These are phyloP conservation scores for Podarcis lilfordi DNA, from an alignment of 2,797 vertebrate species.

Conservation along the genomic window DNA sequence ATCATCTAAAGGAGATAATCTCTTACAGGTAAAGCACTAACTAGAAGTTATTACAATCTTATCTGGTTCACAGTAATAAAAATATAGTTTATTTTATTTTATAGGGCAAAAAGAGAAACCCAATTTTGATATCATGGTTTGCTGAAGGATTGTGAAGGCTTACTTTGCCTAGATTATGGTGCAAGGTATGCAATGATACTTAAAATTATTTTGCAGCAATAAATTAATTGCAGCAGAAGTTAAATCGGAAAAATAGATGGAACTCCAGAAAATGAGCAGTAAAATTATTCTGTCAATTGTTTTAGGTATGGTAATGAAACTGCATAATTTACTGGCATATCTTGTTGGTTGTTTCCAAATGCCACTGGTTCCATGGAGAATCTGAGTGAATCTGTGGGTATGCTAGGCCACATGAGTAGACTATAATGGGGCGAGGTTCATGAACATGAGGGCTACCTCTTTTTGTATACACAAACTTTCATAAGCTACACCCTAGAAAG, in stretches of 20 bases:
- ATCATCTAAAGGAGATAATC: constrained; percentile 98
- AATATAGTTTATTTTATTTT: neutral
- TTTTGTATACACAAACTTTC: neutral
- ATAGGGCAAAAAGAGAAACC: neutral
- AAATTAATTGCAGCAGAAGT: neutral
- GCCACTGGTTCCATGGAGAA: neutral
- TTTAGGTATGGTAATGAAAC: neutral
- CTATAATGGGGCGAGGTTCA: neutral
- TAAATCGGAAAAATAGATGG: neutral
- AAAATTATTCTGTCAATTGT: neutral
- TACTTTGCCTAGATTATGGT: neutral
- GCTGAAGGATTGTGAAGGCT: neutral
- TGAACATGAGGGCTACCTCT: neutral
- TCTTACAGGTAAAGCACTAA: constrained; percentile 89
- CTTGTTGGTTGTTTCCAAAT: neutral
- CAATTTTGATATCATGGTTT: neutral
- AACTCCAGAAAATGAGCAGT: neutral
- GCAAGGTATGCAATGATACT: neutral
- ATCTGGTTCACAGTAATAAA: neutral
- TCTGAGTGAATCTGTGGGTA: neutral
- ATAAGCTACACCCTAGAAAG: neutral
- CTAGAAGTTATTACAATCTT: neutral
- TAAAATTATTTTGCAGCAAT: neutral
- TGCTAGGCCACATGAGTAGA: no score
- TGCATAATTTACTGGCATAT: neutral